Base-by-base conservation (phyloP, 2,888 invertebrate species). In the Macropis europaea region DNA sequence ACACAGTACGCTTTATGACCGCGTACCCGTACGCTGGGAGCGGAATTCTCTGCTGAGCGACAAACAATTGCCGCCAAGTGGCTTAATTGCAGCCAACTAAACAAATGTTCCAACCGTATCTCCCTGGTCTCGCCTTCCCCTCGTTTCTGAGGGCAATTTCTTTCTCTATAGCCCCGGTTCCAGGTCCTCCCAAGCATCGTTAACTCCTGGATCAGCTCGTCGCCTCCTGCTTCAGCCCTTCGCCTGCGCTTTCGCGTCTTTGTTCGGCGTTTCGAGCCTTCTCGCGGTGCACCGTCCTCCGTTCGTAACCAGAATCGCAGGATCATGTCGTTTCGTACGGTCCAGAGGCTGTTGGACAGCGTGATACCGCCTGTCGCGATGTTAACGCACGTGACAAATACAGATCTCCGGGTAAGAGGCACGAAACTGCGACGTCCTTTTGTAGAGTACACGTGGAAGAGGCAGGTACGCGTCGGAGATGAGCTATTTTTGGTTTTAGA, bases 1-100 rank as follows among this genome's bases (percentile, higher is more conserved):
- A 56, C 60, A 50, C 50, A 26, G 47, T 42, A 62, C 57, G 40
- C 52, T 72, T 67, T 72, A 67, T 62, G 72, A 62, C 60, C 52
- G 48, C 61, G 68, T 73, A 62, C 59, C 67, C 75, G 69, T 81
- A 82, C 86, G 85, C 83, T 87, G 87, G 88, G 88, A 87, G 88
- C 87, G 89, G 88, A 90, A 90, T 90, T 89, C 89, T 89, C 82
- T 88, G 88, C 88, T 86, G 88, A 89, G 89, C 89, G 89, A 89
- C 90, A 90, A 90, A 90, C 90, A 90, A 90, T 90, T 90, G 89
- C 88, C 87, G 88, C 87, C 90, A 90, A 90, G 90, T 90, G 90
- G 90, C 90, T 90, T 90, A 90, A 90, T 90, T 90, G 89, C 88
- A 86, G 87, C 88, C 88, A 89, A 89, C 90, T 89, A 90, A 90